A percentile compares a stretch with the other conserved stretches of the same genome.
Conservation (phyloP, 1,140 invertebrate genomes). For the Scaptomyza pallida region DNA sequence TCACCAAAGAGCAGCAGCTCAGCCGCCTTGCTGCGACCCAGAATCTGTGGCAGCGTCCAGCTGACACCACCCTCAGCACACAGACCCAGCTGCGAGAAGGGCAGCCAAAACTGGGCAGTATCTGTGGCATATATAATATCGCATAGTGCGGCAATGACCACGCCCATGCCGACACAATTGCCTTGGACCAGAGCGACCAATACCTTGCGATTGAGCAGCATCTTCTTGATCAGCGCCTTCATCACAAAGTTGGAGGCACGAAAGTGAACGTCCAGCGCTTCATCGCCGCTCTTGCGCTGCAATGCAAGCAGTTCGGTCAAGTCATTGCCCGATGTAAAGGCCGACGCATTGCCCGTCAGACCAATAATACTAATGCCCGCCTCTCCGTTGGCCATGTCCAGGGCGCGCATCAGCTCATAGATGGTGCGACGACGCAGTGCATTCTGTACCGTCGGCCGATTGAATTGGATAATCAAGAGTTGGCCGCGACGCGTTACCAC, state of each 20-base stretch:
- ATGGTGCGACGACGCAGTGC: slow-evolving; percentile 86
- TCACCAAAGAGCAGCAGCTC: slow-evolving; percentile 93
- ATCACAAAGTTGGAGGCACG: slow-evolving; percentile 70
- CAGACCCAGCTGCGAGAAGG: slow-evolving; percentile 92
- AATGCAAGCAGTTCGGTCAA: slow-evolving; percentile 83
- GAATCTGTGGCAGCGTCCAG: slow-evolving; percentile 91
- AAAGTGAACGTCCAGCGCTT: slow-evolving; percentile 55
- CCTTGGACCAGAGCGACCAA: slow-evolving; percentile 96
- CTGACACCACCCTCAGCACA: slow-evolving; percentile 94
- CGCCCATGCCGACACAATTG: slow-evolving; percentile 95
- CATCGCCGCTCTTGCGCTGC: slow-evolving; percentile 13
- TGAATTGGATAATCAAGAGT: slow-evolving; percentile 87
- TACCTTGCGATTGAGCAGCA: slow-evolving; percentile 95
- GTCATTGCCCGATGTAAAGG: slow-evolving; percentile 95
- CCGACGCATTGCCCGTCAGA: slow-evolving; percentile 87
- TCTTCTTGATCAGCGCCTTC: slow-evolving; percentile 89
- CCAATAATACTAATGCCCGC: slow-evolving; percentile 51
- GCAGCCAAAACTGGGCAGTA: slow-evolving; percentile 92
- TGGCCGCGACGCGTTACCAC: slow-evolving; percentile 37
- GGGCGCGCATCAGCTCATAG: slow-evolving; percentile 60
- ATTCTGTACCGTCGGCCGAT: slow-evolving; percentile 91
- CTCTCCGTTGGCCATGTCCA: slow-evolving; percentile 56
- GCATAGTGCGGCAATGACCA: slow-evolving; percentile 92
- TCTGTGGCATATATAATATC: slow-evolving; percentile 95
- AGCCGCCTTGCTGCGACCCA: slow-evolving; percentile 90